Evolutionary conservation across 2,888 invertebrate genomes (phyloP).

Genomic region (Azorinus chamasolen): DNA sequence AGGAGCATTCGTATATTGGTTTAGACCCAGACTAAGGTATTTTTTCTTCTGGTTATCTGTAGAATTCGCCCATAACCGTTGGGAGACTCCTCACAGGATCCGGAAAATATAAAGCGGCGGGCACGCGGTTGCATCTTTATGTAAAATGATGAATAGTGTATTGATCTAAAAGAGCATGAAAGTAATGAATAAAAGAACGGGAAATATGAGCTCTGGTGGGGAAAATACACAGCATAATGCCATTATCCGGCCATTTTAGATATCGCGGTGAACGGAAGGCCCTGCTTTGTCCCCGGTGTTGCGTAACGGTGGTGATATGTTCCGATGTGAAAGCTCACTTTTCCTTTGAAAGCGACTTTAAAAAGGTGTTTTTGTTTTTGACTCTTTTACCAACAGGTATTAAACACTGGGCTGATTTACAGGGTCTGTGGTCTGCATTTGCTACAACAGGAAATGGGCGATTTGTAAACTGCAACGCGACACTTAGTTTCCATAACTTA

Average conservation of each 20-base stretch:
- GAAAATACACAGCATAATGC: background rate
- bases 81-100: too few relatives aligned
- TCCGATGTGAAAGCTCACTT: slow-evolving; percentile 7
- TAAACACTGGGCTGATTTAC: too few relatives aligned
- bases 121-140: background rate
- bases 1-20: too few relatives aligned
- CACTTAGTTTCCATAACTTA: too few relatives aligned
- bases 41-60: too few relatives aligned
- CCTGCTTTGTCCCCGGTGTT: slow-evolving; percentile 26
- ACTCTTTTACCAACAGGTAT: too few relatives aligned
- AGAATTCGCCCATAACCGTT: too few relatives aligned
- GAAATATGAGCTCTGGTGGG: slow-evolving; percentile 11
- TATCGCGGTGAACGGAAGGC: slow-evolving; percentile 20
- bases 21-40: too few relatives aligned
- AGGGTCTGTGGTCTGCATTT: too few relatives aligned
- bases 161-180: slow-evolving; percentile 1
- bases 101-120: slow-evolving; percentile 7
- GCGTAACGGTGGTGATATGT: slow-evolving; percentile 28
- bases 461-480: slow-evolving; percentile 14
- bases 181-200: slow-evolving; percentile 15
- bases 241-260: slow-evolving; percentile 9
- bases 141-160: slow-evolving; percentile 7
- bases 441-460: slow-evolving; percentile 13
- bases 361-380: slow-evolving; percentile 4
- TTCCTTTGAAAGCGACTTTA: background rate